Conservation (phyloP, 2,888 invertebrate species). For the Macrophya alboannulata region DNA sequence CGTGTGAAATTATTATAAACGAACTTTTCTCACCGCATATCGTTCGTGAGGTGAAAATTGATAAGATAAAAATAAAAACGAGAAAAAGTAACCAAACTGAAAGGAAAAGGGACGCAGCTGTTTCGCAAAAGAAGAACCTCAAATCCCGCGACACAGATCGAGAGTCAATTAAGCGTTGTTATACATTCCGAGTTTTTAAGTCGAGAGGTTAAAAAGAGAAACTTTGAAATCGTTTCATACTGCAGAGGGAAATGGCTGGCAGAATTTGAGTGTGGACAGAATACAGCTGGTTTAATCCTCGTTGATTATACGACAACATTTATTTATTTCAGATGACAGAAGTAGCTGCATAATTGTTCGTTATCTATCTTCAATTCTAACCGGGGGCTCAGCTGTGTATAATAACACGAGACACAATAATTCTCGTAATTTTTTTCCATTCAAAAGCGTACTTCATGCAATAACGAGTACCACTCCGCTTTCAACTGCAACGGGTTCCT, state of each 20-base stretch:
- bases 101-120: slow-evolving; percentile 13
- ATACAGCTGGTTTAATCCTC: background rate
- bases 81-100: background rate
- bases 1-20: slow-evolving; percentile 33
- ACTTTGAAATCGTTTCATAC: background rate
- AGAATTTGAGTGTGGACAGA: background rate
- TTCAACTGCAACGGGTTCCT: background rate
- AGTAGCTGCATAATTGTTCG: too few relatives aligned
- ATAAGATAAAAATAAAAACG: background rate
- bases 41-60: too few relatives aligned
- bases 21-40: background rate
- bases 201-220: background rate
- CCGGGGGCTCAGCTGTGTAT: background rate
- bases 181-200: slow-evolving; percentile 16
- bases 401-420: background rate
- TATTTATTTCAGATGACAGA: background rate
- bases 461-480: slow-evolving; percentile 4
- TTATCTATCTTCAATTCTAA: background rate
- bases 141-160: slow-evolving; percentile 2
- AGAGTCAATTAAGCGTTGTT: slow-evolving; percentile 36
- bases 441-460: slow-evolving; percentile 9
- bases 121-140: slow-evolving; percentile 17
- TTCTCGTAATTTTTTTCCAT: background rate
- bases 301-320: background rate
- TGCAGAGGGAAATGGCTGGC: background rate